phyloP scores from a whole-genome alignment of 2,797 vertebrate genomes.

The Calcarius lapponicus region DNA sequence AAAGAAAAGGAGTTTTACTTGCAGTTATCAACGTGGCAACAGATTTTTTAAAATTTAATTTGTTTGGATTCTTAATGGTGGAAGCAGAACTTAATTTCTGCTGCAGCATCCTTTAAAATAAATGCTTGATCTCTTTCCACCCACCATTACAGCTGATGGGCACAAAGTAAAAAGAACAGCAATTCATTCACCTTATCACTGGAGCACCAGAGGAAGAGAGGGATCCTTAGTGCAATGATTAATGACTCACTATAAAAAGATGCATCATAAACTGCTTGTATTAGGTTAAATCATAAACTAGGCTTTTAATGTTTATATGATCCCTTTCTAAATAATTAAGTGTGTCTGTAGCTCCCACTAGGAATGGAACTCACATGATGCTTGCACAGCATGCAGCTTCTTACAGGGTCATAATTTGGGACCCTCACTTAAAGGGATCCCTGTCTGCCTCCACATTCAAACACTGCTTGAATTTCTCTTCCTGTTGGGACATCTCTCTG shows the following conservation, averaged over 20 bases:
- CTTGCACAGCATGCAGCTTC: slow-evolving; percentile 22
- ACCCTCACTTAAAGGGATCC: neutral
- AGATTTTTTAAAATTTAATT: neutral
- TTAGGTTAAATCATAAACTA: slow-evolving; percentile 56
- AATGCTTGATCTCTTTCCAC: slow-evolving; percentile 20
- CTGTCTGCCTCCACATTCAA: neutral
- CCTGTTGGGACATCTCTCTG: neutral
- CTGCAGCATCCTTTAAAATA: slow-evolving; percentile 10
- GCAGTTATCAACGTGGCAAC: neutral
- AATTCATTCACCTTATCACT: slow-evolving; percentile 28
- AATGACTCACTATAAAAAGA: slow-evolving; percentile 51
- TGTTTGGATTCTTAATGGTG: neutral
- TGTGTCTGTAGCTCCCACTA: neutral
- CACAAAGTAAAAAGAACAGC: neutral
- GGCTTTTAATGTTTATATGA: slow-evolving; percentile 46
- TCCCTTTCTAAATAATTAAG: slow-evolving; percentile 50
- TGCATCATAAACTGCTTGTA: slow-evolving; percentile 53
- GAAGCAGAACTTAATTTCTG: slow-evolving; percentile 45
- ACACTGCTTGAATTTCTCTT: neutral
- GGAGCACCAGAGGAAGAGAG: neutral
- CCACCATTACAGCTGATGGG: neutral
- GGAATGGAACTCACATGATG: neutral
- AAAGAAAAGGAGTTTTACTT: slow-evolving; percentile 1
- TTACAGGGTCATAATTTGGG: neutral
- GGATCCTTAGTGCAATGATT: slow-evolving; percentile 41